Evolutionary conservation across 2,888 invertebrate species (phyloP).

Genomic region (Chorisops tibialis): DNA sequence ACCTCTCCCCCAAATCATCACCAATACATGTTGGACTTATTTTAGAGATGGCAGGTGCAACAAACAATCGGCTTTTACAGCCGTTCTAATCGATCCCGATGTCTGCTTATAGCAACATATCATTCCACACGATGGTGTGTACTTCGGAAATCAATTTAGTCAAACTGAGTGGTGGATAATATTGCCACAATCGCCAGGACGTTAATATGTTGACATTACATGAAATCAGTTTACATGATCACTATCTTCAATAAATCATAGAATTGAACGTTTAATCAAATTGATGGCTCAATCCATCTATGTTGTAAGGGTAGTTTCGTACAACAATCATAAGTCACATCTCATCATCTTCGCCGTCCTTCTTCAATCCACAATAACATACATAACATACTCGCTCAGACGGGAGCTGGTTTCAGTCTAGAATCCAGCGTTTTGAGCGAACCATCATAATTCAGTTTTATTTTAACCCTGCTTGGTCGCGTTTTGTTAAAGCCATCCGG

Average conservation of each 20-base stretch:
- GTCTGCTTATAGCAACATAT: too few relatives aligned
- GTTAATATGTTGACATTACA: constrained; percentile 31
- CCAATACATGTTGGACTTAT: too few relatives aligned
- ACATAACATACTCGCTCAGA: background rate
- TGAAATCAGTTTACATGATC: constrained; percentile 34
- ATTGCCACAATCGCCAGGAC: too few relatives aligned
- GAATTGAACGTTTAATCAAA: constrained; percentile 35
- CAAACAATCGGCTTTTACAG: too few relatives aligned
- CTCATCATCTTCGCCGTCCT: background rate
- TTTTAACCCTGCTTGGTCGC: too few relatives aligned
- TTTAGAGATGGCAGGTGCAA: too few relatives aligned
- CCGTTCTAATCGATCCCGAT: too few relatives aligned
- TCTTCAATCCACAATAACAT: background rate
- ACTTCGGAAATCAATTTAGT: too few relatives aligned
- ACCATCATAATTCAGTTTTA: background rate
- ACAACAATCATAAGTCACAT: constrained; percentile 9
- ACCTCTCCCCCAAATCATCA: too few relatives aligned
- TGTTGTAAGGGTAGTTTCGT: background rate
- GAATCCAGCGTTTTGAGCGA: background rate
- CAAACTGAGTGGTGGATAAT: too few relatives aligned
- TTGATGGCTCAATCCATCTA: constrained; percentile 34
- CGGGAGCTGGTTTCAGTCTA: background rate
- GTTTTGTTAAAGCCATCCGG: background rate
- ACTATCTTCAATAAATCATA: constrained; percentile 34
- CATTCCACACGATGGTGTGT: too few relatives aligned